Percentiles rank a stretch among this genome's conserved stretches.
phyloP scores from a whole-genome alignment of 2,113 vertebrate species.

The Aldabrachelys gigantea region DNA sequence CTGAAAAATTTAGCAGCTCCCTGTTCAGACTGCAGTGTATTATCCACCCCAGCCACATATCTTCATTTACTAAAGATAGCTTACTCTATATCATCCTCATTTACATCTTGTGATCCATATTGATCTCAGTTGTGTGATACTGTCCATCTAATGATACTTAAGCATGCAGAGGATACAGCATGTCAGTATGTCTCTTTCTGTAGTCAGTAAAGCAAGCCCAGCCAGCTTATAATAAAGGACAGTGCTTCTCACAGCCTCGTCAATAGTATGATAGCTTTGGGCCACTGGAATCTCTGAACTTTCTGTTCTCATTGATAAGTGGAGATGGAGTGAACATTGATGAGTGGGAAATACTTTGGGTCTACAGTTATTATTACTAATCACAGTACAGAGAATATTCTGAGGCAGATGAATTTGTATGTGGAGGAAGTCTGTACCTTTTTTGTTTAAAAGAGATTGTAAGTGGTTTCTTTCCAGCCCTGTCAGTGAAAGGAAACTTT shows the following conservation, averaged over 20 bases:
- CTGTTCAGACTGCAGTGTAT: neutral
- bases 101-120: constrained; percentile 46
- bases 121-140: constrained; percentile 46
- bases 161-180: constrained; percentile 21
- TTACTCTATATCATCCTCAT: constrained; percentile 57
- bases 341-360: constrained; percentile 26
- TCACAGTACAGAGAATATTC: neutral
- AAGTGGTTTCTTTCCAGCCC: neutral
- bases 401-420: neutral
- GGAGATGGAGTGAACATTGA: neutral
- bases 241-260: constrained; percentile 43
- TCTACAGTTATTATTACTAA: neutral
- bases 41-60: neutral
- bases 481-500: neutral
- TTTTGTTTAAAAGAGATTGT: neutral
- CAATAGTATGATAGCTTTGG: constrained; percentile 39
- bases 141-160: constrained; percentile 42
- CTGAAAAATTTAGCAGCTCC: constrained; percentile 12
- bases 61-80: constrained; percentile 54
- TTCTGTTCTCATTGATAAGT: constrained; percentile 35
- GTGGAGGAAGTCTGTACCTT: neutral
- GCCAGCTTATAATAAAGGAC: constrained; percentile 55
- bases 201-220: constrained; percentile 12
- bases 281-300: constrained; percentile 61
- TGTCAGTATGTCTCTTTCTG: neutral